These are phyloP conservation scores for Holacanthella duospinosa DNA, from an alignment of 2,888 invertebrate species.

Conservation along the genomic window DNA sequence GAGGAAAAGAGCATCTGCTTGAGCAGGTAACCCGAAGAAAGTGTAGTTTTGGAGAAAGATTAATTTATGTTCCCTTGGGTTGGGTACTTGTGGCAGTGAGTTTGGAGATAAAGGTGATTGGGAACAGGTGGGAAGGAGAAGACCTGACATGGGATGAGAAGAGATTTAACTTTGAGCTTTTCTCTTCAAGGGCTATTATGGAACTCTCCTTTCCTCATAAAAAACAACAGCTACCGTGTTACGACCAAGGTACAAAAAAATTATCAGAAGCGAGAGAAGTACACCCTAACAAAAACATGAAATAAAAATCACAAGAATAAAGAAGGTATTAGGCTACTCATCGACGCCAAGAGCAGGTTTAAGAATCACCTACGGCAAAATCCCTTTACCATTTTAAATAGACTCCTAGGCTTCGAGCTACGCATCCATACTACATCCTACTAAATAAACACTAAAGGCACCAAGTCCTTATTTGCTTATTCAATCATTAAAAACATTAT, in stretches of 20 bases:
- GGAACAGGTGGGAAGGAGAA: slow-evolving; percentile 38
- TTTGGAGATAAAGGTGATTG: slow-evolving; percentile 21
- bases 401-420: not conserved
- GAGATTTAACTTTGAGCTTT: slow-evolving; percentile 35
- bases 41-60: not conserved
- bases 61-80: not conserved
- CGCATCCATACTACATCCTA: slow-evolving; percentile 2
- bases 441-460: not conserved
- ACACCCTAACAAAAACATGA: not conserved
- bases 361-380: not conserved
- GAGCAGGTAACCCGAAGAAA: not conserved
- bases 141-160: slow-evolving; percentile 35
- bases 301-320: not conserved
- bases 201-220: slow-evolving; percentile 36
- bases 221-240: slow-evolving; percentile 38
- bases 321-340: slow-evolving; percentile 7
- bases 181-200: slow-evolving; percentile 36
- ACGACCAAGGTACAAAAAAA: slow-evolving; percentile 19
- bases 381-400: not conserved
- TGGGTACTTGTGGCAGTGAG: too few species aligned
- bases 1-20: not conserved
- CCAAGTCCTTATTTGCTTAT: not conserved
- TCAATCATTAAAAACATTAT: not conserved
- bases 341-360: slow-evolving; percentile 20
- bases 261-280: slow-evolving; percentile 1